Evolutionary conservation across 2,888 invertebrate species (phyloP), one percentile per base, ranked within the genome.

Genomic region (Esperia sulphurella): DNA sequence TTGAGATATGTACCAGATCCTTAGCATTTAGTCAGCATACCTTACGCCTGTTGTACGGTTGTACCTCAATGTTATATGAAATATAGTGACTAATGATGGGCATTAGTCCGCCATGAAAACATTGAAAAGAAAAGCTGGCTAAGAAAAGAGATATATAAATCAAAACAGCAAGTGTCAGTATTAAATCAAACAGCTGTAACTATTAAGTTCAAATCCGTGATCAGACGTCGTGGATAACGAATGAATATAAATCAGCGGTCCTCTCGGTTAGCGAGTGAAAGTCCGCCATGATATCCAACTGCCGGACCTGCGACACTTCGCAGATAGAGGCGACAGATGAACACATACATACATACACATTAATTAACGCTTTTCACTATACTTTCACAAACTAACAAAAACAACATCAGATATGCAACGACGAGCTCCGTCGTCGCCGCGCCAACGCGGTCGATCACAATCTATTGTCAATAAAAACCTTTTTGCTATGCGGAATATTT

Each of bases 241-340:
- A 68, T 68, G 69, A 75, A 76, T 76, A 77, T 72, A 75, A 79
- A 82, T 78, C 71, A 75, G 66, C 65, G 57, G 67, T 65, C 66
- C 63, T 72, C 68, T 70, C 67, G 63, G 56, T 61, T 21, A 5
- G 21, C 56, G 67, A 83, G 86, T 82, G 86, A 87, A 87, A 87
- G 86, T 86, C 63, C 50, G 65, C 59, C 61, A 62, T 70, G 65
- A 71, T 74, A 75, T 65, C 68, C 58, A 61, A 21, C 45, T 33
- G 40, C 14, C 45, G 51, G 39, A 14, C 46, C 43, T 68, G 75
- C 71, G 75, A 79, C 75, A 76, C 64, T 70, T 68, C 59, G 63
- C 58, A 59, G 41, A 12, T 40, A 8, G 59, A 62, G 53, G 53
- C 59, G 58, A 60, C 70, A 68, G 65, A 77, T 69, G 67, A 75